These are phyloP conservation scores for Catocala sponsa DNA, from an alignment of 2,888 invertebrate genomes.

Conservation along the genomic window DNA sequence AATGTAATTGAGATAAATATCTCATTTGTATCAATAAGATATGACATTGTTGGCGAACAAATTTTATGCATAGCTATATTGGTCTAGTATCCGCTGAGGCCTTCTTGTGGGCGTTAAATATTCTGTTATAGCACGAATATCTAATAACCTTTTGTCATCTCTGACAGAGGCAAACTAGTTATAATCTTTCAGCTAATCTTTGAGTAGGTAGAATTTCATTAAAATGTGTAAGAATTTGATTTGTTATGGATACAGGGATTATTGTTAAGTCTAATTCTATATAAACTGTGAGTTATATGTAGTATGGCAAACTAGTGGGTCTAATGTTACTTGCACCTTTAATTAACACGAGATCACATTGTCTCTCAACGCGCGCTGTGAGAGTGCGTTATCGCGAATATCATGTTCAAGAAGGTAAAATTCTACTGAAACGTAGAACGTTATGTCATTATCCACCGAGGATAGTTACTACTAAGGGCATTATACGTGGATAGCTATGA, in stretches of 20 bases:
- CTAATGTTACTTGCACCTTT: too few relatives aligned
- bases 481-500: too few relatives aligned
- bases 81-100: neutral
- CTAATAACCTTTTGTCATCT: neutral
- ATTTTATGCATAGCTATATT: neutral
- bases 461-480: too few relatives aligned
- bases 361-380: too few relatives aligned
- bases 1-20: constrained; percentile 19
- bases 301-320: too few relatives aligned
- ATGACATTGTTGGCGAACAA: neutral
- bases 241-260: too few relatives aligned
- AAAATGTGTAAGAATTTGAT: neutral
- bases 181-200: neutral
- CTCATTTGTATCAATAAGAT: neutral
- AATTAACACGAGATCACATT: too few relatives aligned
- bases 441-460: too few relatives aligned
- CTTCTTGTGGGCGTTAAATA: constrained; percentile 3
- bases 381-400: too few relatives aligned
- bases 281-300: neutral
- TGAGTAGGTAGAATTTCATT: neutral
- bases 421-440: too few relatives aligned
- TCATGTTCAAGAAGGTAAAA: too few relatives aligned
- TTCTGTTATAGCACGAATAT: neutral
- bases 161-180: neutral
- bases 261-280: neutral